Evolutionary conservation across 2,797 vertebrate genomes (phyloP).

Genomic region (Cossypha caffra): DNA sequence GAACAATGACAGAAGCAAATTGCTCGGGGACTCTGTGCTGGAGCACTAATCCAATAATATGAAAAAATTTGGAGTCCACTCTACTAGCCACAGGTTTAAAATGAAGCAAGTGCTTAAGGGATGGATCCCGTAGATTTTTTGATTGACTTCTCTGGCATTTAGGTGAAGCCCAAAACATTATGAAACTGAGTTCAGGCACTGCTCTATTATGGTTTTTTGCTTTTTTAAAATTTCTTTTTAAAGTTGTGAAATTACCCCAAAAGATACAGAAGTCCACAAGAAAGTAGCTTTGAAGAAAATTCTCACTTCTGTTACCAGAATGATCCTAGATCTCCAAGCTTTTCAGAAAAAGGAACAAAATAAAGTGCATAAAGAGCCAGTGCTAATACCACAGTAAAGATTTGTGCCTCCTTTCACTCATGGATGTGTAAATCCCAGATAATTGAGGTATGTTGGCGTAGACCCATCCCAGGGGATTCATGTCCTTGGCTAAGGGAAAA

Average conservation of each 20-base stretch:
- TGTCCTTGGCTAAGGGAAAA: neutral
- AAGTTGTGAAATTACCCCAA: neutral
- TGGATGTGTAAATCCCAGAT: neutral
- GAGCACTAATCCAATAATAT: neutral
- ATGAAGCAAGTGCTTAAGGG: neutral
- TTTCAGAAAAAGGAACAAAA: neutral
- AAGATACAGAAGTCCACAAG: neutral
- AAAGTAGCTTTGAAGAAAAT: neutral
- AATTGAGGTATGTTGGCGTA: neutral
- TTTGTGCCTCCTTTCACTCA: neutral
- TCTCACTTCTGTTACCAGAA: neutral
- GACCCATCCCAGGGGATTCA: neutral
- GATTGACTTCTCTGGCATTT: neutral
- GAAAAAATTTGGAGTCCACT: neutral
- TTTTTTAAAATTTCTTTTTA: neutral
- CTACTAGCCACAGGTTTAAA: neutral
- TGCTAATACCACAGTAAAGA: neutral
- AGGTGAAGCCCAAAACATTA: neutral
- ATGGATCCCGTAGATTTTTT: neutral
- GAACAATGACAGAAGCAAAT: neutral
- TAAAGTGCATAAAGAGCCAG: neutral
- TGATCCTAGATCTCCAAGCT: neutral
- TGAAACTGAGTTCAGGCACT: neutral
- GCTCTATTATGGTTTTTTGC: neutral
- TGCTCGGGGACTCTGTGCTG: neutral